Conservation (phyloP, 2,113 vertebrate species). For the Oryzias curvinotus region DNA sequence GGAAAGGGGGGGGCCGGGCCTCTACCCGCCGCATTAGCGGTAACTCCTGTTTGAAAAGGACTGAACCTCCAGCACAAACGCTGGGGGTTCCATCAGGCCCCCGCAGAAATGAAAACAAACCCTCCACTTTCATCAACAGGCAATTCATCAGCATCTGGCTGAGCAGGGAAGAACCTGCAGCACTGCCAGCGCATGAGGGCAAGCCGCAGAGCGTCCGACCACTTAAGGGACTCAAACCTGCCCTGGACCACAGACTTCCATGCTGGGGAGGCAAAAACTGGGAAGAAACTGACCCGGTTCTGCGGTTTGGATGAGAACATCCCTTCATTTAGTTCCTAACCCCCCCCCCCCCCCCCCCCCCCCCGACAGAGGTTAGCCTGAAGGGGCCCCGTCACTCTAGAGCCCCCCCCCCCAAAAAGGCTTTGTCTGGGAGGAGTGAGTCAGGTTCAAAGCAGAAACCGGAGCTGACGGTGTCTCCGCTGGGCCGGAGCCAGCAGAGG, state of each 20-base stretch:
- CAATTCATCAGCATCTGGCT: conserved; percentile 69
- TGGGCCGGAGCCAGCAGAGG: conserved; percentile 10
- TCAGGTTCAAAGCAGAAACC: conserved; percentile 64
- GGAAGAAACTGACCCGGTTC: too few relatives aligned
- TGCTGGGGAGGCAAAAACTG: too few relatives aligned
- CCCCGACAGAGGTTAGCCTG: conserved; percentile 38
- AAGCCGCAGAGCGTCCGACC: conserved; percentile 48
- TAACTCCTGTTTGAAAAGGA: conserved; percentile 61
- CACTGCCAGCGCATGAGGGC: conserved; percentile 57
- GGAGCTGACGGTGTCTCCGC: conserved; percentile 37
- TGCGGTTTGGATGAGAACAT: too few relatives aligned
- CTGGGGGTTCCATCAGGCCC: conserved; percentile 45
- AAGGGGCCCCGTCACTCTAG: conserved; percentile 39
- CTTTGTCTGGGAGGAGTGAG: conserved; percentile 54
- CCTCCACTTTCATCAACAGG: conserved; percentile 53
- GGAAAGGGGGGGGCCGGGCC: conserved; percentile 58
- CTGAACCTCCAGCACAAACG: conserved; percentile 59
- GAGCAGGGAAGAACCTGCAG: conserved; percentile 47
- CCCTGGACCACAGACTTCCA: conserved; percentile 13
- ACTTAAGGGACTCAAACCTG: conserved; percentile 40
- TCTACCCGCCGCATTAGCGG: conserved; percentile 54
- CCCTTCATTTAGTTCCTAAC: too few relatives aligned
- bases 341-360: conserved; percentile 52
- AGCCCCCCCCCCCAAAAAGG: conserved; percentile 33
- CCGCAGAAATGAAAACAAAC: conserved; percentile 68